Evolutionary conservation across 2,797 vertebrate genomes (phyloP), one percentile per base, ranked within the genome.

Genomic region (Clarias pachynema): DNA sequence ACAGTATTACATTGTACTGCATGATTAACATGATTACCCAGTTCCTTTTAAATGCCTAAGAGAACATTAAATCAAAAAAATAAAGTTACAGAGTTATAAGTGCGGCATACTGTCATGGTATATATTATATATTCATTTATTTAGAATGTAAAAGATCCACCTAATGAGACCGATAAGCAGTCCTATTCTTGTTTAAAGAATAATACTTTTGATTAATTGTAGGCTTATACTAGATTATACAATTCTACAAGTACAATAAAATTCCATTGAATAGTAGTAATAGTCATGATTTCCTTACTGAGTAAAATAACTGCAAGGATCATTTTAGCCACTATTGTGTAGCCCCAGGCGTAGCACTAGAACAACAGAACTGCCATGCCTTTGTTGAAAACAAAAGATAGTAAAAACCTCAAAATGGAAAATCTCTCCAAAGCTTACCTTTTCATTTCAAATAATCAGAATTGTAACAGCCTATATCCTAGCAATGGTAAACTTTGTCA

Each of bases 381-480:
- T 24, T 77, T 77, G 7, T 4, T 60, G 29, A 78, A 60, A 78
- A 49, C 44, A 49, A 49, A 75, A 3, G 26, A 29, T 16, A 75
- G 16, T 75, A 8, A 22, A 75, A 75, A 75, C 26, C 1, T 15
- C 9, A 31, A 77, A 59, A 77, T 4, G 44, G 15, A 60, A 16
- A 79, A 37, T 40, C 16, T 31, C 20, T 59, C 56, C 16, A 22
- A 57, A 57, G 29, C 75, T 79, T 6, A 79, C 24, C 29, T 29
- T 77, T 79, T 62, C 31, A 79, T 62, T 79, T n/a, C 57, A 62
- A 79, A 40, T 37, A 24, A 79, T 37, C 31, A 79, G 57, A 79
- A 34, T 15, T 79, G 75, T n/a, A 24, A 59, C 24, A 24, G 29
- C 29, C 3, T 34, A 44, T 79, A 79, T 26, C n/a, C 78, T 20